Evolutionary conservation across 2,113 vertebrate species (phyloP), one percentile per base, ranked within the genome.

Genomic region (Gopherus evgoodei): DNA sequence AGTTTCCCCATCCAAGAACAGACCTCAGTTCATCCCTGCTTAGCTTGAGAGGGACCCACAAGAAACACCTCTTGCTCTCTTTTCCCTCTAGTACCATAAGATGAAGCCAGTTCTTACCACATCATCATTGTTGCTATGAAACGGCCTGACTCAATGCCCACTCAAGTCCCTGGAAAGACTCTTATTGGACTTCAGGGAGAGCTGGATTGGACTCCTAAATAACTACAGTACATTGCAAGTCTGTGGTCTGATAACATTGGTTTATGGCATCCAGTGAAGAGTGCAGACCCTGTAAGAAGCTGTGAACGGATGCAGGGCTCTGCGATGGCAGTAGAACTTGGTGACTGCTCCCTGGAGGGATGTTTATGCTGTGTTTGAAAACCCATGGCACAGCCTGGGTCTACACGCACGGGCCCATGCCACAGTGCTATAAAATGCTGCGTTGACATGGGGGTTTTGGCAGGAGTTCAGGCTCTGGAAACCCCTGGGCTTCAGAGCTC

Each of bases 141-240:
- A 93, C 57, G 83, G n/a, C 53, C 19, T 72, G 38, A n/a, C 19
- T 88, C 50, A 44, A 47, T 27, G 27, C 31, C 93, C 31, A 7
- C 25, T 69, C 53, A 65, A 35, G 16, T 69, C 27, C 38, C 13
- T 11, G 11, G 72, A 7, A 24, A 76, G 72, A 44, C 42, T 5
- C 50, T 49, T 59, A 9, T 14, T 27, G 2, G 0, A 3, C 72
- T 84, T 80, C 86, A 81, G 49, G 53, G 49, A 47, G 6, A 1
- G 0, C 1, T 0, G 29, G 10, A 24, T 59, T 83, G 75, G 42
- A 84, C n/a, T 0, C 0, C 14, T 38, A 75, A 29, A 13, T 50
- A 1, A 1, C 44, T 65, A 29, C 0, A 0, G 29, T 27, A 31
- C 83, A 90, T 65, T 53, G 53, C n/a, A 87, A 65, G 22, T 16